phyloP scores from a whole-genome alignment of 2,888 invertebrate genomes.

The Mantis religiosa region DNA sequence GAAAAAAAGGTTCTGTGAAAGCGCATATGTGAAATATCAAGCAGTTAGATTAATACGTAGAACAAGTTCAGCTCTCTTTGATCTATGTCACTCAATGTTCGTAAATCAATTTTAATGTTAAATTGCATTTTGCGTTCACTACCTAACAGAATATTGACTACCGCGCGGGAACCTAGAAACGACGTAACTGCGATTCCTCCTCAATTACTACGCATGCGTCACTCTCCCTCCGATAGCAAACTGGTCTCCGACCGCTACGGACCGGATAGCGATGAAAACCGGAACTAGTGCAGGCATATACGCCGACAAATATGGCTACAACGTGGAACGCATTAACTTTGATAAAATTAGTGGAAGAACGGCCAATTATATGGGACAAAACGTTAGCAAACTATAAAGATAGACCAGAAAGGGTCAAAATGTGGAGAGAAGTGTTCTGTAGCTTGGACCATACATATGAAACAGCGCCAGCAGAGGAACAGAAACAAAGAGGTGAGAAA shows the following conservation, averaged over 20 bases:
- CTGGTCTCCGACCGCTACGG: neutral
- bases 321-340: neutral
- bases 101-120: no score
- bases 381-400: neutral
- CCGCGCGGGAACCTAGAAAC: neutral
- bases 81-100: no score
- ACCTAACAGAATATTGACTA: neutral
- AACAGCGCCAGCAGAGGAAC: neutral
- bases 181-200: neutral
- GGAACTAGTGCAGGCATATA: neutral
- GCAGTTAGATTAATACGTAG: no score
- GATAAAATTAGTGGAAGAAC: neutral
- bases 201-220: neutral
- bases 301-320: neutral
- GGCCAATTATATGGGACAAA: neutral
- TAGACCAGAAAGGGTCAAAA: neutral
- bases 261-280: neutral
- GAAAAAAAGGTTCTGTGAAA: no score
- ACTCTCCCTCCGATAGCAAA: neutral
- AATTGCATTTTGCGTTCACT: no score
- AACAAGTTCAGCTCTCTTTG: no score
- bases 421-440: neutral
- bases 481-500: neutral
- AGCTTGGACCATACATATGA: neutral
- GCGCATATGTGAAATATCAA: no score